A percentile compares a stretch with the other conserved stretches of the same genome.
Evolutionary conservation across 2,113 vertebrate genomes (phyloP).

Genomic region (Mastomys natalensis): DNA sequence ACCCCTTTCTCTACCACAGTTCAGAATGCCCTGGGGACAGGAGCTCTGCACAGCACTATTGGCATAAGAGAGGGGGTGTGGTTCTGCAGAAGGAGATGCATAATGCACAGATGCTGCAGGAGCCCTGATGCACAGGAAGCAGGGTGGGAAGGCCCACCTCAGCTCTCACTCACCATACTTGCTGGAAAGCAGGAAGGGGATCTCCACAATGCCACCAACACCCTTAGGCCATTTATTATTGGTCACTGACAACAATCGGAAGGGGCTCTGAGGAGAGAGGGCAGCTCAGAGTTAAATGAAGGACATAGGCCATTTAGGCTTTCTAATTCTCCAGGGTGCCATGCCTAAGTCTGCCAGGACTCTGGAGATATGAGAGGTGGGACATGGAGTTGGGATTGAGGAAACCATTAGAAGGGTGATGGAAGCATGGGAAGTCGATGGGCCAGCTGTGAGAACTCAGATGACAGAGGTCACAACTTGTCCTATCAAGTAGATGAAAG

Average conservation of each 20-base stretch:
- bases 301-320: not conserved
- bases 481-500: not conserved
- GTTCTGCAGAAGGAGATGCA: rapidly evolving
- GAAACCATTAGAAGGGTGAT: not conserved
- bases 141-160: rapidly evolving
- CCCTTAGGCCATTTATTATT: constrained; percentile 78
- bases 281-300: not conserved
- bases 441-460: not conserved
- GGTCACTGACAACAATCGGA: constrained; percentile 50
- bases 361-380: not conserved
- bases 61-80: rapidly evolving
- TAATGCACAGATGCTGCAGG: too few relatives aligned
- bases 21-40: not conserved
- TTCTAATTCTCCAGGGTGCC: not conserved
- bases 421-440: rapidly evolving
- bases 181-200: constrained; percentile 80
- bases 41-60: not conserved
- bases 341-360: not conserved
- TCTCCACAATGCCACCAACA: constrained; percentile 25
- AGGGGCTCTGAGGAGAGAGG: constrained; percentile 71
- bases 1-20: not conserved
- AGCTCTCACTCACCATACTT: constrained; percentile 70
- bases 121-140: too few relatives aligned
- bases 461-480: not conserved
- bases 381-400: too few relatives aligned